Evolutionary conservation across 2,888 invertebrate genomes (phyloP), one percentile per base, ranked within the genome.

Genomic region (Drosophila quinaria): DNA sequence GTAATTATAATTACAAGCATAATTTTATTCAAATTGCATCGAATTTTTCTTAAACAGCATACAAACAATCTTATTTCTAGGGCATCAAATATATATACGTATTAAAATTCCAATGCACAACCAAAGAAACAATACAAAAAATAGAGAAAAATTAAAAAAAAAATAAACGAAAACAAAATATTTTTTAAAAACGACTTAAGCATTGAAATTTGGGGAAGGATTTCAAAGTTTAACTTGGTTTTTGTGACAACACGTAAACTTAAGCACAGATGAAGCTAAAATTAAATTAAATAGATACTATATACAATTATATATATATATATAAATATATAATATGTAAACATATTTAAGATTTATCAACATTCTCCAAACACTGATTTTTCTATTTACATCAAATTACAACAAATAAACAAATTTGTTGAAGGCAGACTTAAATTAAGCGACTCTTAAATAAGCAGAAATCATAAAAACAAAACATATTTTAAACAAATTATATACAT

Each of bases 181-280:
- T 39, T 17, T 51, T 35, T 9, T 37, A 58, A 64, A 87, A 92
- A 91, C 91, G 80, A 84, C 79, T 89, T 88, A 77, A 87, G 82
- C 90, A 86, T 92, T 91, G 91, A 89, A 92, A 89, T 92, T 92
- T 92, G 92, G 92, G 92, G 92, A 93, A 93, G 92, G 92, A 92
- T 91, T 92, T 91, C 91, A 90, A 90, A 88, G 90, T 88, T 88
- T 89, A 81, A 89, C 87, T 90, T 87, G 85, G 92, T 92, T 89
- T 81, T 70, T 41, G 59, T 39, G 64, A 75, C 33, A 71, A 61
- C 58, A 78, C 66, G n/a, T 64, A 76, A 60, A 67, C 41, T 49
- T 66, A 87, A 70, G 76, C 75, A 74, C 78, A 44, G 10, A 10
- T 50, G 74, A 74, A 61, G 58, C 54, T 35, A 72, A 63, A 58